Conservation (phyloP, 2,888 invertebrate species). For the Neoitamus cyanurus region DNA sequence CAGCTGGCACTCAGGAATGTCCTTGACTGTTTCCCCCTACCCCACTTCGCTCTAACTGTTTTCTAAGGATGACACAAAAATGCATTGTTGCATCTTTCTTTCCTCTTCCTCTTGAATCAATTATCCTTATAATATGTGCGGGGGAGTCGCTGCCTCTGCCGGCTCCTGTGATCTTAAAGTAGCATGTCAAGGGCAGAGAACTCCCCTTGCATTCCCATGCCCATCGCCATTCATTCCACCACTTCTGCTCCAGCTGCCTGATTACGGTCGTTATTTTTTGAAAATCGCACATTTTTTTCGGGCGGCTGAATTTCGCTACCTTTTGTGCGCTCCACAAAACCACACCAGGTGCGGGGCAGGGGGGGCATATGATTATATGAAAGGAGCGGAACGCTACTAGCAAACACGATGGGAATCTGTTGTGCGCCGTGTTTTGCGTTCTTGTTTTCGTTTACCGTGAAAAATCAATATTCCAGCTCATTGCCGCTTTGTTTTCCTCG, state of each 20-base stretch:
- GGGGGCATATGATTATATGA: neutral
- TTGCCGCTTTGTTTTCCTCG: neutral
- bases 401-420: neutral
- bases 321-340: neutral
- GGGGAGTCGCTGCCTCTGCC: neutral
- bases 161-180: neutral
- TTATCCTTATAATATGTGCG: conserved; percentile 23
- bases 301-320: neutral
- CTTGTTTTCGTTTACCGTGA: neutral
- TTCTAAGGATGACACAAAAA: conserved; percentile 32
- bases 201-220: neutral
- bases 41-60: neutral
- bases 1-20: conserved; percentile 44
- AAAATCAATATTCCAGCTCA: neutral
- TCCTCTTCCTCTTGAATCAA: conserved; percentile 35
- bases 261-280: neutral
- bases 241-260: neutral
- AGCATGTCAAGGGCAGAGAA: conserved; percentile 19
- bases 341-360: neutral
- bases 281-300: neutral
- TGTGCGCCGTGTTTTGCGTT: neutral
- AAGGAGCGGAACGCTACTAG: neutral
- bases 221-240: neutral
- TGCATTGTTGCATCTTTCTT: conserved; percentile 32
- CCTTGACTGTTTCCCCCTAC: conserved; percentile 21